Evolutionary conservation across 2,888 invertebrate species (phyloP), one percentile per base, ranked within the genome.

Genomic region (Dynastes maya): DNA sequence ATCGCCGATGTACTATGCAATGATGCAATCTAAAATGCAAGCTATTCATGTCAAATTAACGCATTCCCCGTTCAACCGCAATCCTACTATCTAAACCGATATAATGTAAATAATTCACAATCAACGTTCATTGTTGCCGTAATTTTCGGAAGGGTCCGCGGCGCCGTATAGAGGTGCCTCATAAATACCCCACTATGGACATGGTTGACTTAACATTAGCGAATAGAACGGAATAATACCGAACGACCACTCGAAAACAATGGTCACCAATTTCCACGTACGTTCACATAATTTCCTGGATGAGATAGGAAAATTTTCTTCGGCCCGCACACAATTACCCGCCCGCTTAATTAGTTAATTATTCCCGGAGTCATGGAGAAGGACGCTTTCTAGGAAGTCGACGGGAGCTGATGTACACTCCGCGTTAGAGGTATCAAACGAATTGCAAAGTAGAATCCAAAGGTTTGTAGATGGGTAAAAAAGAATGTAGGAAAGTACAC

Each of bases 221-320:
- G 51, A 40, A 55, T 16, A 68, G 55, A 16, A 53, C 22, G 55
- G n/a, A 71, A 71, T 32, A 71, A 71, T 55, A 55, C 9, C 37
- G 51, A 40, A 55, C 37, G 53, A 58, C 55, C 55, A 58, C 71
- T 71, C 58, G 71, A 37, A 71, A 71, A 71, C 71, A 71, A 71
- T 71, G 37, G 71, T 71, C 16, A 16, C 55, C 55, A 71, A 71
- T 58, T 68, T 68, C 49, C 67, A 68, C 49, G 49, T 49, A 49
- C 49, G 67, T 27, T 49, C 45, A 51, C 45, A 68, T 68, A 68
- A 68, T 68, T 71, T 71, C 71, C 71, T 71, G 71, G 37, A 71
- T 58, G 71, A 71, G 71, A 71, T 71, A 58, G 71, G 71, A 55
- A 27, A 58, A 71, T 71, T 71, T 37, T 71, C 71, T 32, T 71